Percentiles rank a stretch among this genome's conserved stretches.
Evolutionary conservation across 2,888 invertebrate genomes (phyloP).

Genomic region (Punctoribates punctum): DNA sequence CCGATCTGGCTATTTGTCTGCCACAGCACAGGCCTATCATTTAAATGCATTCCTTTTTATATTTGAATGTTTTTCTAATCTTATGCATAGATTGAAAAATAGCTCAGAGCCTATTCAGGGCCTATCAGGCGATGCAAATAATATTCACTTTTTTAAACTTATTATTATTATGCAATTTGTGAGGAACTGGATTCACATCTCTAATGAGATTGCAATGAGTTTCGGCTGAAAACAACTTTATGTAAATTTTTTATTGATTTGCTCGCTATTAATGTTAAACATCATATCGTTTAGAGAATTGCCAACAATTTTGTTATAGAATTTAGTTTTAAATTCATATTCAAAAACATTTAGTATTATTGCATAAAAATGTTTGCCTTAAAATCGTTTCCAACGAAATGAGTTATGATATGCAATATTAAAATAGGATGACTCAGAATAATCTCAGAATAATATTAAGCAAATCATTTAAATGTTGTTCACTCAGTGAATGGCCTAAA

Average conservation of each 20-base stretch:
- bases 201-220: constrained; percentile 1
- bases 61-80: constrained; percentile 1
- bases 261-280: constrained; percentile 10
- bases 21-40: constrained; percentile 13
- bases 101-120: too few relatives aligned
- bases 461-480: too few relatives aligned
- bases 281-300: neutral
- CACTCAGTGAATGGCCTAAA: neutral
- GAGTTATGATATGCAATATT: too few relatives aligned
- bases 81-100: constrained; percentile 15
- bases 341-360: too few relatives aligned
- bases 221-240: neutral
- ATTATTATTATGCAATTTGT: constrained; percentile 27
- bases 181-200: neutral
- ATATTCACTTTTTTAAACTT: neutral
- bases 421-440: too few relatives aligned
- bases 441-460: too few relatives aligned
- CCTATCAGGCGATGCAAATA: constrained; percentile 8
- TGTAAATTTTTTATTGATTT: constrained; percentile 29
- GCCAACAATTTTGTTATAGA: neutral
- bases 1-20: constrained; percentile 12
- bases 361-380: too few relatives aligned
- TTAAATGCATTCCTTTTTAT: constrained; percentile 7
- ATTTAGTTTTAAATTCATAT: neutral
- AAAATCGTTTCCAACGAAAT: too few relatives aligned